phyloP scores from a whole-genome alignment of 1,140 invertebrate genomes.

The Drosophila gunungcola region DNA sequence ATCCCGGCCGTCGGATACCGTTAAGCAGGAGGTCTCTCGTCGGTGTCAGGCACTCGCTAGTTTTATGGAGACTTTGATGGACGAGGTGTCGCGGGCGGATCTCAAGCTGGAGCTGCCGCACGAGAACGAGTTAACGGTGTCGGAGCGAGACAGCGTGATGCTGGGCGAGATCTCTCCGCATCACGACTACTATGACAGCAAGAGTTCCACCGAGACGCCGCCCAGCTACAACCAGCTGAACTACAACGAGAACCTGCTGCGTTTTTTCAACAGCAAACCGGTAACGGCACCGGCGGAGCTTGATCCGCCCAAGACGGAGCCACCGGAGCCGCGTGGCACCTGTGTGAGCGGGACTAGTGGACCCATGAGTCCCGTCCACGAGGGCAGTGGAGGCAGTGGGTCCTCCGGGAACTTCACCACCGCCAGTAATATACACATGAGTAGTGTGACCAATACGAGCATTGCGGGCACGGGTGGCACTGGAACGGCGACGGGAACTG shows the following conservation, averaged over 20 bases:
- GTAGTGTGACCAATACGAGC: slow-evolving; percentile 83
- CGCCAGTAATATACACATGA: slow-evolving; percentile 85
- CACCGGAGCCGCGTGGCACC: slow-evolving; percentile 39
- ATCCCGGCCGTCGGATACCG: slow-evolving; percentile 86
- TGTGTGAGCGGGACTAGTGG: slow-evolving; percentile 50
- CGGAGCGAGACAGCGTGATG: slow-evolving; percentile 93
- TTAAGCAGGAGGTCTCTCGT: slow-evolving; percentile 88
- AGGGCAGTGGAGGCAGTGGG: slow-evolving; percentile 86
- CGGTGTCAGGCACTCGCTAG: slow-evolving; percentile 90
- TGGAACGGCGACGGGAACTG: slow-evolving; percentile 37
- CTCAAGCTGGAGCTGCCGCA: slow-evolving; percentile 87
- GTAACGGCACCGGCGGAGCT: slow-evolving; percentile 86
- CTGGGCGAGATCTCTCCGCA: slow-evolving; percentile 94
- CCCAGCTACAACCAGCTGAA: slow-evolving; percentile 94
- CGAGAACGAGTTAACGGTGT: slow-evolving; percentile 85
- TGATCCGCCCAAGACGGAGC: slow-evolving; percentile 81
- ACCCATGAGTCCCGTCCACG: slow-evolving; percentile 70
- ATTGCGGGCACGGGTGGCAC: slow-evolving; percentile 68
- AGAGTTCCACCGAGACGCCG: slow-evolving; percentile 92
- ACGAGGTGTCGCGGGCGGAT: slow-evolving; percentile 87
- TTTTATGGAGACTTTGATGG: slow-evolving; percentile 91
- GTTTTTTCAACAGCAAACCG: slow-evolving; percentile 93
- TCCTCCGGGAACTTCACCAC: slow-evolving; percentile 87
- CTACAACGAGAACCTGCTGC: slow-evolving; percentile 93
- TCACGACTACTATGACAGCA: slow-evolving; percentile 91